Conservation (phyloP, 37 sponge, comb jelly and placozoan genomes). For the Cliona cf. orientalis region DNA sequence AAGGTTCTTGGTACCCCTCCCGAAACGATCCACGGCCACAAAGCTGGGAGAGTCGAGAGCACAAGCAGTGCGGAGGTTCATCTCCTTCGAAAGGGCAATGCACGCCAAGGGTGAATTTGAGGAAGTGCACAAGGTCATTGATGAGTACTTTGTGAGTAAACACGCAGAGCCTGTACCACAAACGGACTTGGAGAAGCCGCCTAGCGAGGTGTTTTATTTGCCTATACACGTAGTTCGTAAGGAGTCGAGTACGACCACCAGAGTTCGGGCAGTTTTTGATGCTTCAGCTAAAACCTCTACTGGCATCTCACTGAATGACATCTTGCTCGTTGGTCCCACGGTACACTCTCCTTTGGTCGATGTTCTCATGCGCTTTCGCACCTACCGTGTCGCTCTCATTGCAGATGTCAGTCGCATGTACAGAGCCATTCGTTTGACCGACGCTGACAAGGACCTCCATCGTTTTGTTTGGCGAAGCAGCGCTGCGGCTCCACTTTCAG, state of each 20-base stretch:
- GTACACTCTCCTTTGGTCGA: slow-evolving; percentile 25
- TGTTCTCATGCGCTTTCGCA: slow-evolving; percentile 33
- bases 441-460: slow-evolving; percentile 22
- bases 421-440: slow-evolving; percentile 10
- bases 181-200: slow-evolving; percentile 41
- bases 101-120: slow-evolving; percentile 22
- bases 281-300: slow-evolving; percentile 31
- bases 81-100: slow-evolving; percentile 37
- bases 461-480: slow-evolving; percentile 37
- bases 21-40: no score
- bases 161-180: no score
- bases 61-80: slow-evolving; percentile 35
- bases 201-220: no score
- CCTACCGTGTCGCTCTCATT: slow-evolving; percentile 19
- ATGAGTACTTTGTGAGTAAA: slow-evolving; percentile 49
- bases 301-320: slow-evolving; percentile 22
- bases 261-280: slow-evolving; percentile 42
- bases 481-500: not conserved
- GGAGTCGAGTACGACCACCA: no score
- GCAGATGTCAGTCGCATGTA: slow-evolving; percentile 53
- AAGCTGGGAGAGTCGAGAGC: slow-evolving; percentile 42
- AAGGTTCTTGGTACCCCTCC: no score
- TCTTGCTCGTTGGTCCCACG: slow-evolving; percentile 40
- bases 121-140: slow-evolving; percentile 17
- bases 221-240: no score